Evolutionary conservation across 1,140 invertebrate species (phyloP).

Genomic region (Carcinoscorpius rotundicauda): DNA sequence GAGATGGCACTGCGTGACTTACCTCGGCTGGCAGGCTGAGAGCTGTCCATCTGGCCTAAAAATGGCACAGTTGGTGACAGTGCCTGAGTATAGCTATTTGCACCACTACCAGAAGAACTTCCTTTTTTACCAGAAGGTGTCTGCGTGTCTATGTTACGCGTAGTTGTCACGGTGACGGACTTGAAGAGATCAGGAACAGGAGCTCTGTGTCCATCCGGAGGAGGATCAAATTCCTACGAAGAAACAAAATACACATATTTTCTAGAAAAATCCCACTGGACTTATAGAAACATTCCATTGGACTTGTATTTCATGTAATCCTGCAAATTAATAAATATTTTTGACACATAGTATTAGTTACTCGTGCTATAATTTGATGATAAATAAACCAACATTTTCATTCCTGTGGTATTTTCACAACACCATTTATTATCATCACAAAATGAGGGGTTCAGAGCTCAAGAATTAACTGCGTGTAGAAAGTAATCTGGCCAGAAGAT

Average conservation of each 20-base stretch:
- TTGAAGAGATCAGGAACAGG: constrained; percentile 62
- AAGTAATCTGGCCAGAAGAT: no score
- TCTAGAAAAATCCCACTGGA: no score
- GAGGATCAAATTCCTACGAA: constrained; percentile 37
- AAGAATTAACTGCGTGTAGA: no score
- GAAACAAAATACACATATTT: background rate
- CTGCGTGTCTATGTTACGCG: constrained; percentile 66
- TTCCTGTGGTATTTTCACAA: no score
- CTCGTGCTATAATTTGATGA: no score
- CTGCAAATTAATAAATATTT: no score
- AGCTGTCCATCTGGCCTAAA: constrained; percentile 42
- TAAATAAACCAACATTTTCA: no score
- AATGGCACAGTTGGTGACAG: constrained; percentile 42
- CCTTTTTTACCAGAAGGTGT: constrained; percentile 49
- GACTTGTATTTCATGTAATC: no score
- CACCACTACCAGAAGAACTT: constrained; percentile 22
- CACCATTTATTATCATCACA: no score
- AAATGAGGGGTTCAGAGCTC: no score
- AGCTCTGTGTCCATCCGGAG: constrained; percentile 71
- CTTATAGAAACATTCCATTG: no score
- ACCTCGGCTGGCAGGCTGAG: constrained; percentile 42
- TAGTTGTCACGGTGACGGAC: constrained; percentile 22
- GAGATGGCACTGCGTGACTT: background rate
- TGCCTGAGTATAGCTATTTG: constrained; percentile 27
- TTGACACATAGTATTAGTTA: no score